These are phyloP conservation scores for Lasiurus borealis DNA, from an alignment of 2,113 vertebrate species.

Conservation along the genomic window DNA sequence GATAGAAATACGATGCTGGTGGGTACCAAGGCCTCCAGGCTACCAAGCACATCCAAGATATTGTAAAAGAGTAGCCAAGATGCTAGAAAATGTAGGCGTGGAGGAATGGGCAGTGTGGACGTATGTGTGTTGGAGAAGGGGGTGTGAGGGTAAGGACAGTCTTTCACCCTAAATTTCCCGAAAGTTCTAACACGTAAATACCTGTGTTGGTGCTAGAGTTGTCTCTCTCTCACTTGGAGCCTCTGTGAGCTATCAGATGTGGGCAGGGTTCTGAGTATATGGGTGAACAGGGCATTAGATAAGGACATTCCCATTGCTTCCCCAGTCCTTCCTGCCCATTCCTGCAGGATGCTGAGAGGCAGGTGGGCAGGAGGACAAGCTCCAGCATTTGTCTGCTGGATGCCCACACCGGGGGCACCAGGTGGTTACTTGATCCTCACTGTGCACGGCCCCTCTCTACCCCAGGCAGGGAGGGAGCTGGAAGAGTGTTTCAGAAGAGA, in stretches of 20 bases:
- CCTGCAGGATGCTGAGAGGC: neutral
- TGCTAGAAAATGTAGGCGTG: neutral
- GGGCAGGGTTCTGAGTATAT: neutral
- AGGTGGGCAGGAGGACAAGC: neutral
- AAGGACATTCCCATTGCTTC: too few species aligned
- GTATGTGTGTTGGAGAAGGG: too few species aligned
- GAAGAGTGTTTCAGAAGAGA: neutral
- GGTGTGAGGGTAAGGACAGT: neutral
- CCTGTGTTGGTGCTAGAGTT: neutral
- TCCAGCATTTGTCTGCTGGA: neutral
- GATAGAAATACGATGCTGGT: neutral
- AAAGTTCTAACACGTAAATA: neutral
- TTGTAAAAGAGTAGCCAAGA: neutral
- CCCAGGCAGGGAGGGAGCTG: neutral
- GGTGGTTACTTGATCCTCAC: neutral
- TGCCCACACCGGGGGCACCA: neutral
- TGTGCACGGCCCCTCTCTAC: too few species aligned
- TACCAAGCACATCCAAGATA: neutral
- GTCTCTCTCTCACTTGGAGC: neutral
- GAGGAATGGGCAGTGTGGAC: too few species aligned
- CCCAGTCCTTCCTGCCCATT: neutral
- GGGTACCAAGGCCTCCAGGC: neutral
- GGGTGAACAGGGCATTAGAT: neutral
- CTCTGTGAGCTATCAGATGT: neutral
- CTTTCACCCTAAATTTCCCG: neutral